Base-by-base conservation (phyloP, 2,113 vertebrate genomes). In the Bubo bubo region DNA sequence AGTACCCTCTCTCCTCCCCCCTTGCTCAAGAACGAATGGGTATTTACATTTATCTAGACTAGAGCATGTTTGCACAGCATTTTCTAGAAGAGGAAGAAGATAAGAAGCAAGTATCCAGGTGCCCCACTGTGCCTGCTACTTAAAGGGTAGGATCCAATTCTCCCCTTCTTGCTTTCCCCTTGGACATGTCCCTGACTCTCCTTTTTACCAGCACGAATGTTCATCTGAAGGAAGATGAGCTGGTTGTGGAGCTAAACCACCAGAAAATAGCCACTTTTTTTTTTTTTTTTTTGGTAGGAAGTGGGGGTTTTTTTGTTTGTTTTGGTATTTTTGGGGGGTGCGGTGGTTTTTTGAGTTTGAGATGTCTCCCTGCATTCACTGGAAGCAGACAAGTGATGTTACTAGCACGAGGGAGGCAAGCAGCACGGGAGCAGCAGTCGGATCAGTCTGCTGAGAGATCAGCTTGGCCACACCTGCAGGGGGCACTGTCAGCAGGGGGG, bases 401-500 rank as follows among this genome's bases (percentile, higher is more conserved):
- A 3, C n/a, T 1, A 20, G 77, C 43, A 26, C 7, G 16, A 8
- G n/a, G 66, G 49, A 41, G 55, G 45, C 43, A 35, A 66, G 32
- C 14, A 45, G 63, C 39, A 13, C 0, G 2, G 49, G 19, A n/a
- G n/a, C 23, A 86, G 90, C 35, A 0, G 9, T n/a, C 1, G 2
- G n/a, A 43, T 64, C 39, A 3, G 41, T 6, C 7, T 1, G 5
- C 52, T 43, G 8, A 23, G 67, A 53, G 58, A 34, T 66, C 64
- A 34, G 41, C 49, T 14, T 27, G 60, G 60, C 28, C 18, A 1
- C 4, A 22, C 4, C 0, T 1, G 66, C 56, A 21, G 32, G 21
- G 1, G 18, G 63, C 52, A 11, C 32, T 10, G 41, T 2, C 5
- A 7, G 5, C 6, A 4, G 32, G 37, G 73, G 10, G 6, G 45